Conservation (phyloP, 2,113 vertebrate species). For the Carollia perspicillata region DNA sequence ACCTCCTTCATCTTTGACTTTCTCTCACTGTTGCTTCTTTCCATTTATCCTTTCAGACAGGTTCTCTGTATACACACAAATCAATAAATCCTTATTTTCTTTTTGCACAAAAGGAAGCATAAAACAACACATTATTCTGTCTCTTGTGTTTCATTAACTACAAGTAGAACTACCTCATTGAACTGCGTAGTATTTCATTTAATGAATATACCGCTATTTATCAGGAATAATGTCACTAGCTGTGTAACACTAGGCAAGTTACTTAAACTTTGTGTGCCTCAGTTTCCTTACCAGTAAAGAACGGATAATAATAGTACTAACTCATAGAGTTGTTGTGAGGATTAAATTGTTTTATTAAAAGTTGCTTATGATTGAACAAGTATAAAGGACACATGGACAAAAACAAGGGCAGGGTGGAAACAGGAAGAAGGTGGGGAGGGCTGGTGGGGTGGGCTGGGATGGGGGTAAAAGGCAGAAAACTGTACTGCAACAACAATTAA, state of each 20-base stretch:
- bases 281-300: neutral
- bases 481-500: too few species aligned
- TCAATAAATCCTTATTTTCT: neutral
- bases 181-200: neutral
- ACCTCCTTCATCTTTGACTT: neutral
- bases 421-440: too few species aligned
- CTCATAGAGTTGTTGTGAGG: neutral
- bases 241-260: neutral
- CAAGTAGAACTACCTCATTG: neutral
- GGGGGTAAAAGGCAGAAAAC: too few species aligned
- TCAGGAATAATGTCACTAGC: neutral
- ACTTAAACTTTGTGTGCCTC: neutral
- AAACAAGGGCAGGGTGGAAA: too few species aligned
- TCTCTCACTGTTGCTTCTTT: neutral
- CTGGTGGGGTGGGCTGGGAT: too few species aligned
- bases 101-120: neutral
- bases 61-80: neutral
- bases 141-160: neutral
- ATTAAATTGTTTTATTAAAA: neutral
- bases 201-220: neutral
- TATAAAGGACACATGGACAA: too few species aligned
- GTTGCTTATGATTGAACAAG: neutral
- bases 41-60: neutral
- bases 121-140: neutral
- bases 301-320: neutral